Percentiles rank a stretch among this genome's conserved stretches.
phyloP scores from a whole-genome alignment of 1,140 invertebrate species.

The Ooceraea biroi region DNA sequence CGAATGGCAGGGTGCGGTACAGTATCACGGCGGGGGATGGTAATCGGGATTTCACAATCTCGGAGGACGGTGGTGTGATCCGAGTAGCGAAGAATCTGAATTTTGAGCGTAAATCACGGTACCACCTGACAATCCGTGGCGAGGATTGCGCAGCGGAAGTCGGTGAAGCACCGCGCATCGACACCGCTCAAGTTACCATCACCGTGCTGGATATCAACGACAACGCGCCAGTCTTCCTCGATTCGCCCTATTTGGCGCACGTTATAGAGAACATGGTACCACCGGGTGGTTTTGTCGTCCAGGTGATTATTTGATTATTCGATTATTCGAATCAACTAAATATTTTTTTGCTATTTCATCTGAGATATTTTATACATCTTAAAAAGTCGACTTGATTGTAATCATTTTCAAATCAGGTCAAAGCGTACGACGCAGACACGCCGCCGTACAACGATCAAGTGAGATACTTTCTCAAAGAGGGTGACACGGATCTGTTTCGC shows the following conservation, averaged over 20 bases:
- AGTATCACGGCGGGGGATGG: slow-evolving; percentile 95
- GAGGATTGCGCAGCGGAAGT: slow-evolving; percentile 94
- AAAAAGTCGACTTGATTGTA: too few relatives aligned
- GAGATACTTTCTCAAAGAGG: slow-evolving; percentile 96
- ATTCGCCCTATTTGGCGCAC: slow-evolving; percentile 95
- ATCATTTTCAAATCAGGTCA: too few relatives aligned
- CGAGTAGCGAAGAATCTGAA: slow-evolving; percentile 96
- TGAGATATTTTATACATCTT: too few relatives aligned
- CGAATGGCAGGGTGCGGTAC: slow-evolving; percentile 95
- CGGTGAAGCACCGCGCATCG: slow-evolving; percentile 87
- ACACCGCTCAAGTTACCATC: slow-evolving; percentile 91
- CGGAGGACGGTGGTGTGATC: slow-evolving; percentile 95
- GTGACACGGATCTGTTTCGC: slow-evolving; percentile 94
- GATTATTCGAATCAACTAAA: background rate
- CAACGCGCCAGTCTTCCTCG: slow-evolving; percentile 95
- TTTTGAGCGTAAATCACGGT: slow-evolving; percentile 95
- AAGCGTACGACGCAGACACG: slow-evolving; percentile 96
- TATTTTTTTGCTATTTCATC: background rate
- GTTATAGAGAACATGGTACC: slow-evolving; percentile 97
- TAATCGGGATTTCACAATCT: slow-evolving; percentile 95
- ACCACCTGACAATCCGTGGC: slow-evolving; percentile 93
- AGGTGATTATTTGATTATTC: slow-evolving; percentile 72
- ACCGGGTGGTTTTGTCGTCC: slow-evolving; percentile 91
- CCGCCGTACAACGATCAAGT: slow-evolving; percentile 95
- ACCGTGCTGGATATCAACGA: slow-evolving; percentile 97